Evolutionary conservation across 1,140 invertebrate genomes (phyloP).

Genomic region (Ctenoplectra terminalis): DNA sequence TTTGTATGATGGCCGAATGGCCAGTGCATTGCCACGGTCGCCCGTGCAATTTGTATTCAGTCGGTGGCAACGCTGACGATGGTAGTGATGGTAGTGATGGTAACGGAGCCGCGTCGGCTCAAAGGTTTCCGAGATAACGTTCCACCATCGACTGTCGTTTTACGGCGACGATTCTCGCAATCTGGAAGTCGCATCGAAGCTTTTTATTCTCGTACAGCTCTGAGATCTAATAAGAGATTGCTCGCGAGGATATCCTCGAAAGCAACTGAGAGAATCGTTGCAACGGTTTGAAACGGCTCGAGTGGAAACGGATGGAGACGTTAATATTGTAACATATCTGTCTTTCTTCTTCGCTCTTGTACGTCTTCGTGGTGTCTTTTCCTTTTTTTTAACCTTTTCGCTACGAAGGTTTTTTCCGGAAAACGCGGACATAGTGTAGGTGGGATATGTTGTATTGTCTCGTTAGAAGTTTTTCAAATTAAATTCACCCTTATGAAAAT

Average conservation of each 20-base stretch:
- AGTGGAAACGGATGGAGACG: no score
- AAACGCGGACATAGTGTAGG: no score
- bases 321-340: no score
- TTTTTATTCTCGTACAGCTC: not conserved
- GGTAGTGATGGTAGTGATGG: constrained; percentile 25
- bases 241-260: not conserved
- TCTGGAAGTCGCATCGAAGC: constrained; percentile 22
- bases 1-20: constrained; percentile 56
- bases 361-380: no score
- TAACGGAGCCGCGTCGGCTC: not conserved
- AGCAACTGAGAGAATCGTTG: not conserved
- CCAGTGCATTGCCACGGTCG: constrained; percentile 24
- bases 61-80: constrained; percentile 13
- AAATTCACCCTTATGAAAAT: no score
- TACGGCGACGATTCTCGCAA: constrained; percentile 19
- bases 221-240: constrained; percentile 21
- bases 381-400: no score
- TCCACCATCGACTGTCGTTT: constrained; percentile 11
- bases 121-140: constrained; percentile 43
- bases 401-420: no score
- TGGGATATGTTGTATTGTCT: no score
- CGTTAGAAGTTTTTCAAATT: no score
- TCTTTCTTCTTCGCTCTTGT: no score
- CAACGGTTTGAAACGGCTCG: not conserved
- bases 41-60: constrained; percentile 49